Base-by-base conservation (phyloP, 1,140 invertebrate species). In the Triops longicaudatus region DNA sequence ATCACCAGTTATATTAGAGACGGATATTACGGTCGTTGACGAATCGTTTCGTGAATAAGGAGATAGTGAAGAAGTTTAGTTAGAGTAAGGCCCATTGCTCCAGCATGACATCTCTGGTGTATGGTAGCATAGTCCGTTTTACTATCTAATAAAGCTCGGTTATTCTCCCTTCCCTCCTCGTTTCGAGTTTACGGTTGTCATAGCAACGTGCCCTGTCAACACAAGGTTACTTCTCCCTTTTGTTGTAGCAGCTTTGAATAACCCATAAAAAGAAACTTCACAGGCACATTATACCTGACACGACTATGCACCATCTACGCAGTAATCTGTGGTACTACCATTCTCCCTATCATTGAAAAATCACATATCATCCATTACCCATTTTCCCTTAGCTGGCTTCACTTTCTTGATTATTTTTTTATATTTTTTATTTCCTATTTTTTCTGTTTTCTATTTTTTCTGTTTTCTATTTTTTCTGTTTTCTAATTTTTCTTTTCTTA, bases 271-370 rank as follows among this genome's bases (percentile, higher is more conserved):
- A 63, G 17, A 63, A 37, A 17, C 14, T 63, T 22, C n/a, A 22
- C 50, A 17, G 9, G 17, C 50, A 63, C 22, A 63, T 63, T 63
- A 63, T 63, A 22, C 50, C 50, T 63, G 50, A 63, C 50, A 63
- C 50, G 50, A 63, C 50, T 63, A 63, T 63, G 50, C 50, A 63
- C 50, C 50, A 63, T 14, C 50, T 63, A 63, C 50, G 50, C 50
- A 63, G 50, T 63, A 63, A 63, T 63, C 50, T 63, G 50, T 17
- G 50, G 22, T 63, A 63, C 50, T 22, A 5, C 44, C 14, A 6
- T 63, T 63, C 50, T 63, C 50, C 22, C 50, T 22, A 14, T 37
- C 31, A 37, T 37, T 37, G 31, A 37, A 37, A 37, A 37, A 37
- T 37, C 31, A 4, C 7, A 37, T 7, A 4, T 37, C 31, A 37